phyloP scores from a whole-genome alignment of 2,888 invertebrate species.

The Lissocephala sabroskyi region DNA sequence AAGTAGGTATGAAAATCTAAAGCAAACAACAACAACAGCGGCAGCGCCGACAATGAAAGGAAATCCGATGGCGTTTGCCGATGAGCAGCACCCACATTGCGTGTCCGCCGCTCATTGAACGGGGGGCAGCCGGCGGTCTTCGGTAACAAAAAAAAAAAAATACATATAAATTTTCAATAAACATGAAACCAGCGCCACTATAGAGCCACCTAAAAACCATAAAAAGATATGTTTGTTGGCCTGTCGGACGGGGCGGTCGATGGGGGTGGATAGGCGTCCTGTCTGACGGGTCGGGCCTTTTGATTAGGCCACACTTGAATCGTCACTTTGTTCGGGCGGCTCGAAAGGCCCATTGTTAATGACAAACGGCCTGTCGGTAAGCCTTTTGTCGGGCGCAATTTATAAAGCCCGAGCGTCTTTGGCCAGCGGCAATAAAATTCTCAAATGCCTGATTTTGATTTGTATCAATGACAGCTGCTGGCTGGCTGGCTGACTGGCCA shows the following conservation, averaged over 20 bases:
- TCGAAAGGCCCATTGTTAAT: conserved; percentile 29
- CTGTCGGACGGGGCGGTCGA: conserved; percentile 9
- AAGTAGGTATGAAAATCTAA: conserved; percentile 46
- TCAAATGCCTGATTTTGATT: conserved; percentile 49
- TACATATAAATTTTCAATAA: conserved; percentile 21
- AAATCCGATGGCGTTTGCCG: not conserved
- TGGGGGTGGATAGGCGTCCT: too few species aligned
- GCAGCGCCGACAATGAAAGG: too few species aligned
- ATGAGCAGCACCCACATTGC: conserved; percentile 34
- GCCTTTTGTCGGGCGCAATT: conserved; percentile 26
- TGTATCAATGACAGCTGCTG: conserved; percentile 32
- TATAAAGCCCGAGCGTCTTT: conserved; percentile 55
- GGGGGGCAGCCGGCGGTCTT: conserved; percentile 11
- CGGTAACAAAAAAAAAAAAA: not conserved
- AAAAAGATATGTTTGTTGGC: not conserved
- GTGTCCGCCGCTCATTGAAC: conserved; percentile 43
- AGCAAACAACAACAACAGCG: conserved; percentile 35
- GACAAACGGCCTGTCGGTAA: conserved; percentile 28
- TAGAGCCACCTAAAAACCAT: not conserved
- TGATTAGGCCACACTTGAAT: conserved; percentile 48
- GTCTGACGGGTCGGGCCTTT: too few species aligned
- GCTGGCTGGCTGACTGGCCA: too few species aligned
- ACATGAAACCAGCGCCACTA: conserved; percentile 1
- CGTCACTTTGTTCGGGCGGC: conserved; percentile 28
- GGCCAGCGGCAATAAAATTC: conserved; percentile 39